Evolutionary conservation across 2,888 invertebrate species (phyloP), one percentile per base, ranked within the genome.

Genomic region (Heliconius ismenius): DNA sequence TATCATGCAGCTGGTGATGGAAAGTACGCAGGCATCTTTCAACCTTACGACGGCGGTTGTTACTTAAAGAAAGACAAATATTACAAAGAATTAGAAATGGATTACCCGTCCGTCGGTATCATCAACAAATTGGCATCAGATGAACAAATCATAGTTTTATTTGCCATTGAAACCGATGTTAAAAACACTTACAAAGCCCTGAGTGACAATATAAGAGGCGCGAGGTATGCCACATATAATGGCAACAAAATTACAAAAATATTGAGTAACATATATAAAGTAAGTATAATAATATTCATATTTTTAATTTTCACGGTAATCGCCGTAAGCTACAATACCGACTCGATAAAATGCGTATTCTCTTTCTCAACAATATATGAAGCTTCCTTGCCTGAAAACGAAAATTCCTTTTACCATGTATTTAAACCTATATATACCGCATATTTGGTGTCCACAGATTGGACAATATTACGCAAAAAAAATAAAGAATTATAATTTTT

Each of bases 1-100:
- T 98, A 96, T 84, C 98, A 98, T 87, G 89, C 91, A 81, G 97
- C 97, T 36, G 97, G 97, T 0, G 97, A 98, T 86, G 98, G 97
- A 67, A 96, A 96, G 91, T 88, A 58, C 67, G 84, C 80, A 11
- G 96, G 96, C 0, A 95, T 96, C 39, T 92, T 96, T 43, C 94
- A 95, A 82, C 97, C 97, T 0, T 97, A 97, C 83, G 97, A 97
- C 84, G 96, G 96, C 1, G 85, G 92, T 79, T 97, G 97, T 82
- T 96, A 97, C 83, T 92, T 96, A 82, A 73, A 88, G 58, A 82
- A 95, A 32, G 89, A 91, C 75, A 75, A 74, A 7, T 97, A 97
- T 86, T 94, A 94, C 9, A 94, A 95, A 78, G 92, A 92, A 83
- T 86, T 95, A 18, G 86, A 90, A 70, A 95, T 95, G 91, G 98